phyloP scores from a whole-genome alignment of 2,888 invertebrate genomes.

The Drosophila neotestacea region DNA sequence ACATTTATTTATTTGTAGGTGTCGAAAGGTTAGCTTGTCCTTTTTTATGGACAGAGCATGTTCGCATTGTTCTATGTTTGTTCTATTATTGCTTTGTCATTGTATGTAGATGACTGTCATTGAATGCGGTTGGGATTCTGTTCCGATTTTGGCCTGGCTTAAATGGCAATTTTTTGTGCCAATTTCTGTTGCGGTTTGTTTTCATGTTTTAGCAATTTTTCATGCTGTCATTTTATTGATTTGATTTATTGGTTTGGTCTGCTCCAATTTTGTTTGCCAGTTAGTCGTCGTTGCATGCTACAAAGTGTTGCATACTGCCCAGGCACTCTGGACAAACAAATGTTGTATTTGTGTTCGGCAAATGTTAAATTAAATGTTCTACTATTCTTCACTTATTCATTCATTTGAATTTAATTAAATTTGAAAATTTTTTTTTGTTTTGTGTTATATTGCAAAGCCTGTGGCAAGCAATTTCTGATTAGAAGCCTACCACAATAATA shows the following conservation, averaged over 20 bases:
- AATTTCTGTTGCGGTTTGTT: slow-evolving; percentile 58
- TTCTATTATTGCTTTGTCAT: slow-evolving; percentile 42
- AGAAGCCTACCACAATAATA: slow-evolving; percentile 6
- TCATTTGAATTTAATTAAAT: slow-evolving; percentile 33
- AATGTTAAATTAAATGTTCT: slow-evolving; percentile 8
- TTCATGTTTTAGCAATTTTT: slow-evolving; percentile 66
- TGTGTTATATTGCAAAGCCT: not conserved
- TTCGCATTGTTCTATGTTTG: slow-evolving; percentile 48
- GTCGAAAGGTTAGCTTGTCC: slow-evolving; percentile 61
- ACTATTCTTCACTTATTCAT: slow-evolving; percentile 15
- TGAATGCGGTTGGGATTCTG: slow-evolving; percentile 42
- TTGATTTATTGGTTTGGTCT: slow-evolving; percentile 66
- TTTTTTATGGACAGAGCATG: slow-evolving; percentile 4
- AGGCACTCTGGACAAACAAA: slow-evolving; percentile 14
- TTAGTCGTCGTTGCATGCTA: slow-evolving; percentile 39
- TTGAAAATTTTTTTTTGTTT: slow-evolving; percentile 27
- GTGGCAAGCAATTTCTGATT: slow-evolving; percentile 20
- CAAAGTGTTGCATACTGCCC: slow-evolving; percentile 18
- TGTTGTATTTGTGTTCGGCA: slow-evolving; percentile 1
- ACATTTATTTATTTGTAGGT: slow-evolving; percentile 74
- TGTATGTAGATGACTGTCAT: slow-evolving; percentile 42
- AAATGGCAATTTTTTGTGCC: slow-evolving; percentile 32
- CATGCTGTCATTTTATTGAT: slow-evolving; percentile 72
- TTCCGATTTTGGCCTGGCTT: slow-evolving; percentile 13
- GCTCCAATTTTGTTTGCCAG: slow-evolving; percentile 57